Evolutionary conservation across 2,888 invertebrate genomes (phyloP).

Genomic region (Drosophila colorata): DNA sequence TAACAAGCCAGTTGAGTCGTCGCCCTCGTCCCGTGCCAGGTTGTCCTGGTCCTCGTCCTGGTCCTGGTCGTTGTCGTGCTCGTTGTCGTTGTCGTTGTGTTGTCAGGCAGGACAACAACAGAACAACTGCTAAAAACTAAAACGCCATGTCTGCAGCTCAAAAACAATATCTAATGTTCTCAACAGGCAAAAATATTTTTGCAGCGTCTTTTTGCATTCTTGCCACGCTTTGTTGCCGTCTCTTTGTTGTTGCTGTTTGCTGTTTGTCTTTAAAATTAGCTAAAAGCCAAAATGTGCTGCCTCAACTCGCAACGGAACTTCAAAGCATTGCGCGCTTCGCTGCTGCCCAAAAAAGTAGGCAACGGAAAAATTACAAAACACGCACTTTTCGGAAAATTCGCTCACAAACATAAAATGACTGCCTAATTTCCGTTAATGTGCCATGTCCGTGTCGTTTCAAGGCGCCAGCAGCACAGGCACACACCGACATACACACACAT

Average conservation of each 20-base stretch:
- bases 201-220: constrained; percentile 54
- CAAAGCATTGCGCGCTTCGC: constrained; percentile 65
- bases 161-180: constrained; percentile 79
- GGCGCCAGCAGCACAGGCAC: constrained; percentile 15
- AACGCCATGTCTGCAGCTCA: constrained; percentile 78
- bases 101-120: constrained; percentile 52
- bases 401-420: constrained; percentile 56
- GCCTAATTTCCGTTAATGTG: constrained; percentile 77
- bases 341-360: constrained; percentile 67
- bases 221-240: constrained; percentile 54
- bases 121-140: constrained; percentile 65
- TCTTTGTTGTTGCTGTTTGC: constrained; percentile 28
- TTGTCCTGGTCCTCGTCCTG: constrained; percentile 3
- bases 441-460: constrained; percentile 55
- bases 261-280: constrained; percentile 71
- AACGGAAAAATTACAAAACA: constrained; percentile 46
- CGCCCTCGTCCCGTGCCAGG: constrained; percentile 10
- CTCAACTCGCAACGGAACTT: constrained; percentile 46
- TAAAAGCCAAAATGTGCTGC: constrained; percentile 59
- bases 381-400: constrained; percentile 52
- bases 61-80: constrained; percentile 41
- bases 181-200: constrained; percentile 77
- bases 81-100: constrained; percentile 23
- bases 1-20: constrained; percentile 37
- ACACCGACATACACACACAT: constrained; percentile 20